Conservation (phyloP, 2,797 vertebrate species). For the Apodemus agrarius region DNA sequence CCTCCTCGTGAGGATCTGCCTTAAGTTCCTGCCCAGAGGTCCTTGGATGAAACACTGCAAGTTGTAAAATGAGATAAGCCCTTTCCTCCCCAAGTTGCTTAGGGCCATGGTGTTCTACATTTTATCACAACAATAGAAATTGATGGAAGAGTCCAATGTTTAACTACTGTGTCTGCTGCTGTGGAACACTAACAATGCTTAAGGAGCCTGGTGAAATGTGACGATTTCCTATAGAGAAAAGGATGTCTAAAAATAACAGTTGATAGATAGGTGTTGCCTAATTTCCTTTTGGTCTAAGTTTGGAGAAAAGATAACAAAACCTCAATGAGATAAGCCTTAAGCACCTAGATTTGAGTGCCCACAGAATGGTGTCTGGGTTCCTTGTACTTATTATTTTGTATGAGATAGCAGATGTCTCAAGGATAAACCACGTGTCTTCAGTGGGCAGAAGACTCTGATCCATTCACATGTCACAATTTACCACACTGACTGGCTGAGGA, state of each 20-base stretch:
- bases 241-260: background rate
- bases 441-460: background rate
- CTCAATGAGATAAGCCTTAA: background rate
- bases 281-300: slow-evolving; percentile 20
- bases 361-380: background rate
- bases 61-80: background rate
- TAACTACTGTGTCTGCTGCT: background rate
- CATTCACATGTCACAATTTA: background rate
- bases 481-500: background rate
- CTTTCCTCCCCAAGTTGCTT: background rate
- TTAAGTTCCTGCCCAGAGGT: background rate
- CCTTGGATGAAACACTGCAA: background rate
- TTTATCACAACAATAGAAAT: background rate
- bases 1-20: background rate
- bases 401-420: background rate
- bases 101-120: background rate
- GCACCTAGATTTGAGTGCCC: background rate
- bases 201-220: background rate
- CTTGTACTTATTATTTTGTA: background rate
- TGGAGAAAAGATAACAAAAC: slow-evolving; percentile 33
- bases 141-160: background rate
- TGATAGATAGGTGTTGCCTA: slow-evolving; percentile 41
- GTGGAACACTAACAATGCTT: background rate
- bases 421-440: background rate
- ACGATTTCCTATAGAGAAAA: slow-evolving; percentile 10